Percentiles rank a stretch among this genome's conserved stretches.
Evolutionary conservation across 2,113 vertebrate species (phyloP).

Genomic region (Sorex araneus): DNA sequence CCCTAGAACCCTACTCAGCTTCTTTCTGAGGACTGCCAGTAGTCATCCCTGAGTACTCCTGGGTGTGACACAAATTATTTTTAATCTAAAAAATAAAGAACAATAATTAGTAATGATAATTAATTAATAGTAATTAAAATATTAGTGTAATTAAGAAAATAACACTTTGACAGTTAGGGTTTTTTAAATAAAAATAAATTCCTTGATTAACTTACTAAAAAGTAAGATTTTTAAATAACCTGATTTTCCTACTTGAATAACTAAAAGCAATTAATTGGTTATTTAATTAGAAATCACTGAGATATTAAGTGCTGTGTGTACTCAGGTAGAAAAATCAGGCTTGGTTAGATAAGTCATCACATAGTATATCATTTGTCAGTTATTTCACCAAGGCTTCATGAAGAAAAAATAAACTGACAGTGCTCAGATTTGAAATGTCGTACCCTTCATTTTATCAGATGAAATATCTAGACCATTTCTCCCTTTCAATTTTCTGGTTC

Average conservation of each 20-base stretch:
- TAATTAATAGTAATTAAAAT: no score
- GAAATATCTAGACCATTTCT: background rate
- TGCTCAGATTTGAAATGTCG: background rate
- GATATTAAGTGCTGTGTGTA: background rate
- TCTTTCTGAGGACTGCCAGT: no score
- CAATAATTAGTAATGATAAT: no score
- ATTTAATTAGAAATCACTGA: background rate
- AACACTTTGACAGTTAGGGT: background rate
- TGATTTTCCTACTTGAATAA: conserved; percentile 9
- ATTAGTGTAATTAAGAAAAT: background rate
- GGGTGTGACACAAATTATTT: no score
- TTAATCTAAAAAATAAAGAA: no score
- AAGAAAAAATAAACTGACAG: conserved; percentile 53
- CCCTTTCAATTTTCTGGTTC: conserved; percentile 17
- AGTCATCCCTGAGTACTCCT: no score
- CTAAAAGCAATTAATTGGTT: background rate
- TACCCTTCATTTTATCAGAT: background rate
- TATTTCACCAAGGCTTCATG: background rate
- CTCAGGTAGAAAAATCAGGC: background rate
- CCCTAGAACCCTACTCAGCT: no score
- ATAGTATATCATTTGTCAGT: conserved; percentile 9
- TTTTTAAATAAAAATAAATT: no score
- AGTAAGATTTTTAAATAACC: conserved; percentile 36
- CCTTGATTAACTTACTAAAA: conserved; percentile 26
- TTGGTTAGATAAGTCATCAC: conserved; percentile 48